Evolutionary conservation across 2,888 invertebrate species (phyloP).

Genomic region (Macaria notata): DNA sequence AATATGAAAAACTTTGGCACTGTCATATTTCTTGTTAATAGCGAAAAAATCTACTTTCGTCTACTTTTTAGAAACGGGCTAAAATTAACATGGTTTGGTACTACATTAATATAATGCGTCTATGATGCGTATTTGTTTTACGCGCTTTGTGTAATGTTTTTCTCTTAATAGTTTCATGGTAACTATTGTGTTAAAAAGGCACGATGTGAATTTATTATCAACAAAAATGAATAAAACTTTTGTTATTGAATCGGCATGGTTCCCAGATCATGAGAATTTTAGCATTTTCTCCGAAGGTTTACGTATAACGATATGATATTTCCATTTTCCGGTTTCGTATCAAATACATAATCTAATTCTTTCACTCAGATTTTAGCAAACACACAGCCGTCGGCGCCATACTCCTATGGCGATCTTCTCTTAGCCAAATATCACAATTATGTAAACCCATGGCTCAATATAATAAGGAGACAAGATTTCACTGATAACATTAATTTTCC

Average conservation of each 20-base stretch:
- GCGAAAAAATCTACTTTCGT: slow-evolving; percentile 38
- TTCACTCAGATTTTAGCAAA: slow-evolving; percentile 48
- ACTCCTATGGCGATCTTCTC: slow-evolving; percentile 33
- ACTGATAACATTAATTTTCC: background rate
- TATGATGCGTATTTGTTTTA: background rate
- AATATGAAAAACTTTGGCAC: slow-evolving; percentile 38
- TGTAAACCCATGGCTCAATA: slow-evolving; percentile 62
- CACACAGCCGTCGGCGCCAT: slow-evolving; percentile 48
- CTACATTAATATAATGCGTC: slow-evolving; percentile 8
- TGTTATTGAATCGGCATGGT: slow-evolving; percentile 11
- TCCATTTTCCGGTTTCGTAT: slow-evolving; percentile 32
- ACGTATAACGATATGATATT: slow-evolving; percentile 45
- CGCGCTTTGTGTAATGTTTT: slow-evolving; percentile 1
- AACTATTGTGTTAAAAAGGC: slow-evolving; percentile 39
- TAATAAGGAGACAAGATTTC: slow-evolving; percentile 20
- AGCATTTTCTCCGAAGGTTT: slow-evolving; percentile 40
- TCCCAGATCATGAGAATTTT: slow-evolving; percentile 43
- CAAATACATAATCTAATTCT: slow-evolving; percentile 3
- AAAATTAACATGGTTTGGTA: slow-evolving; percentile 45
- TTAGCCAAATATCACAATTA: slow-evolving; percentile 74
- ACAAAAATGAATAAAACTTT: slow-evolving; percentile 6
- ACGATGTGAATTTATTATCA: slow-evolving; percentile 38
- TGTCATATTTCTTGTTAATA: slow-evolving; percentile 21
- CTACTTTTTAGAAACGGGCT: slow-evolving; percentile 31
- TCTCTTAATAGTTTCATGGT: slow-evolving; percentile 4